Base-by-base conservation (phyloP, 2,797 vertebrate genomes). In the Protosalanx chinensis region DNA sequence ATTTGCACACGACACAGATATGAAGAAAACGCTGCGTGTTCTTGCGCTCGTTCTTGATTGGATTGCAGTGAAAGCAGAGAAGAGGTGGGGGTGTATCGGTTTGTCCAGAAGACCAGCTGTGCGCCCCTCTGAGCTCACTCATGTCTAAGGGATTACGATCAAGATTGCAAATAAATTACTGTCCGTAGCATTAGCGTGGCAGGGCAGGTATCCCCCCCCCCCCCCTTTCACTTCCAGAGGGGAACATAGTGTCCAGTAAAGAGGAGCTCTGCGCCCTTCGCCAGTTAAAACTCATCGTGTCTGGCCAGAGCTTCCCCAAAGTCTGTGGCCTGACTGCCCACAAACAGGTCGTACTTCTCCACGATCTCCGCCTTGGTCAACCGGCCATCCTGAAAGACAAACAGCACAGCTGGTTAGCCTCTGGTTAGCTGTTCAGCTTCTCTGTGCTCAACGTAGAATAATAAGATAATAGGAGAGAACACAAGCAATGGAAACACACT, bases 281-380 rank as follows among this genome's bases (percentile, higher is more conserved):
- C 68, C 68, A 59, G 66, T 87, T 91, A 98, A 88, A 98, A 98
- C 80, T 99, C 97, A 13, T 99, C 97, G 0, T 99, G 97, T 75
- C 96, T 92, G 81, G 95, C 96, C 82, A 99, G 89, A 64, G 97
- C 97, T 80, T 99, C 97, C 29, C 97, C 97, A 3, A 99, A 99
- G 91, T 99, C 96, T 30, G 97, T 99, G n/a, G 95, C 97, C 88
- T 99, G 97, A 85, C 97, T 99, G 70, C 97, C 97, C 78, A 99
- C 97, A 71, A 99, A 99, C 80, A 99, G 82, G 84, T 99, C 97
- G 5, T 98, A 98, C 84, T 99, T 98, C 68, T 97, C 94, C 81
- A 99, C 93, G 1, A 99, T 97, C 87, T 99, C 97, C 77, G 93
- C 92, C 78, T 93, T 94, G n/a, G 94, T 96, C 73, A 99, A 91